Conservation (phyloP, 2,797 vertebrate genomes). For the Falco cherrug region DNA sequence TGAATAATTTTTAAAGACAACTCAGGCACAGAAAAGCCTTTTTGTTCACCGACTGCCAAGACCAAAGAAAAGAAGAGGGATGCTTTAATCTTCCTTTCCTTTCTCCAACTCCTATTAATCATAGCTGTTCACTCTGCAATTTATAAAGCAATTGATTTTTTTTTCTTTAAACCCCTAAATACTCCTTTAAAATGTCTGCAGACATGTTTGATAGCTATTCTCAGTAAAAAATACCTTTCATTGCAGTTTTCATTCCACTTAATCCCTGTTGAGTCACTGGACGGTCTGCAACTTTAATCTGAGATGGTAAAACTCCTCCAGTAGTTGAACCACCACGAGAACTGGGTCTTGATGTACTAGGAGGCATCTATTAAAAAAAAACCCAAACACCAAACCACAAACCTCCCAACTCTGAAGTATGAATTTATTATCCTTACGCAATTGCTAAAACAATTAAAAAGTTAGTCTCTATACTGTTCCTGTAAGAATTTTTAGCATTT, state of each 20-base stretch:
- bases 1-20: not conserved
- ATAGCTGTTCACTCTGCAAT: not conserved
- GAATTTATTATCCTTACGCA: not conserved
- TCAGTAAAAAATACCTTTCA: constrained; percentile 84
- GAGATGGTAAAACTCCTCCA: constrained; percentile 87
- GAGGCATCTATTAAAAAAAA: constrained; percentile 80
- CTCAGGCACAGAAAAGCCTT: not conserved
- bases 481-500: not conserved
- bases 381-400: not conserved
- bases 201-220: not conserved
- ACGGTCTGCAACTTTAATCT: constrained; percentile 93
- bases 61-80: not conserved
- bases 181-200: not conserved
- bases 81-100: not conserved
- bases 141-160: not conserved
- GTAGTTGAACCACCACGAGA: constrained; percentile 78
- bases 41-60: not conserved
- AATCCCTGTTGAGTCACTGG: constrained; percentile 97
- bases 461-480: not conserved
- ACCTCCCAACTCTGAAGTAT: not conserved
- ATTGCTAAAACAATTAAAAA: not conserved
- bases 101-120: not conserved
- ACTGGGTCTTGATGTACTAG: constrained; percentile 84
- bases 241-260: constrained; percentile 95
- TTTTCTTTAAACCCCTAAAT: not conserved